Base-by-base conservation (phyloP, 2,797 vertebrate species). In the Sitta carolinensis region DNA sequence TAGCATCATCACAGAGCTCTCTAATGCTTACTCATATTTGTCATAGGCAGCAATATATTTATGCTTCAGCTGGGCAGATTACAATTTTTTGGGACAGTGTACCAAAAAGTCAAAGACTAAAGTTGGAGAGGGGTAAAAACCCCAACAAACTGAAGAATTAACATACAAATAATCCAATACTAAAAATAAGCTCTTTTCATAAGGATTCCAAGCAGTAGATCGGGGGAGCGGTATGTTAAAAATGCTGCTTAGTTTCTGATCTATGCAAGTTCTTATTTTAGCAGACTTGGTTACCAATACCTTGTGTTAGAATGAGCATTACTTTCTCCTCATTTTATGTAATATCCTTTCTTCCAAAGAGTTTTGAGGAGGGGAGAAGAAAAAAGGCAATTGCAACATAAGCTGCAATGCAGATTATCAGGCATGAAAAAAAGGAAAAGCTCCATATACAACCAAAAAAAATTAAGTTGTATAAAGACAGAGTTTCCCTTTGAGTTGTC, bases 51-150 rank as follows among this genome's bases (percentile, higher is more conserved):
- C 26, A 58, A 25, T 57, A 32, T 30, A 32, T 76, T 77, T 88
- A 32, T 82, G 36, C 45, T 85, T 16, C 54, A 88, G 7, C 18
- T 69, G 57, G 26, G 16, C 40, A 88, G 25, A 40, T 20, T 29
- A 36, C 22, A 27, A 1, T 30, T 32, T 61, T 79, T 93, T 63
- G 73, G 20, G 73, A 26, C 4, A 2, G 42, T 48, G 20, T 73
- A 55, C 5, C 20, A 62, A 87, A 89, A 77, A 51, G 36, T 4
- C 12, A 57, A 51, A 79, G 34, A 58, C 9, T 54, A 16, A 27
- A 45, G 10, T 3, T 77, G 13, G 14, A 42, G 36, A 40, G 11
- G 5, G 4, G 4, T 0, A 2, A 20, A 19, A 74, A 2, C 0
- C 5, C 7, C 25, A 47, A 5, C 23, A 78, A 72, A 27, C 4